phyloP scores from a whole-genome alignment of 2,888 invertebrate species.

The Heliconius cydno region DNA sequence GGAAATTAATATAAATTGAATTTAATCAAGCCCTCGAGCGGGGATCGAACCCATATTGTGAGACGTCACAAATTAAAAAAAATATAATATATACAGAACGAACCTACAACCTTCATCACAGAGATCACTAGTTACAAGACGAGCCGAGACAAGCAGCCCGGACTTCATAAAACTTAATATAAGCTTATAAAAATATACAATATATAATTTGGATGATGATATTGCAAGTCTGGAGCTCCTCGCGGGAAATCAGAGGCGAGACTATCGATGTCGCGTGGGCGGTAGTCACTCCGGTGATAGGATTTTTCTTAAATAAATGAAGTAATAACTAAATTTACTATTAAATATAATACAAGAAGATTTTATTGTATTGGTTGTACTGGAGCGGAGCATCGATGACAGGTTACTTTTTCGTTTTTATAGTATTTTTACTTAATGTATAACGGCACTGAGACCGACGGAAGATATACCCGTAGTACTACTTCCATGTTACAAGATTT shows the following conservation, averaged over 20 bases:
- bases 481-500: too few species aligned
- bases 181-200: slow-evolving; percentile 4
- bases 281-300: slow-evolving; percentile 1
- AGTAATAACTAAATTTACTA: neutral
- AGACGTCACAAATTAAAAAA: too few species aligned
- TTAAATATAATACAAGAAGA: too few species aligned
- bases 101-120: neutral
- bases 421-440: too few species aligned
- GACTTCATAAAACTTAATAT: neutral
- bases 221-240: slow-evolving; percentile 4
- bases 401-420: too few species aligned
- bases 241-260: slow-evolving; percentile 26
- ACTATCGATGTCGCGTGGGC: slow-evolving; percentile 15
- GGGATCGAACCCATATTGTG: too few species aligned
- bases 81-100: neutral
- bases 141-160: neutral
- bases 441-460: too few species aligned
- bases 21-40: too few species aligned
- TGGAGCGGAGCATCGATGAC: too few species aligned
- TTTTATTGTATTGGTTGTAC: too few species aligned
- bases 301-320: neutral
- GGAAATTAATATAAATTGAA: too few species aligned
- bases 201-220: slow-evolving; percentile 6
- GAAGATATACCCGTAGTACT: too few species aligned
- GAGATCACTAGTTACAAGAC: neutral